Conservation (phyloP, 2,888 invertebrate species). For the Hemaris fuciformis region DNA sequence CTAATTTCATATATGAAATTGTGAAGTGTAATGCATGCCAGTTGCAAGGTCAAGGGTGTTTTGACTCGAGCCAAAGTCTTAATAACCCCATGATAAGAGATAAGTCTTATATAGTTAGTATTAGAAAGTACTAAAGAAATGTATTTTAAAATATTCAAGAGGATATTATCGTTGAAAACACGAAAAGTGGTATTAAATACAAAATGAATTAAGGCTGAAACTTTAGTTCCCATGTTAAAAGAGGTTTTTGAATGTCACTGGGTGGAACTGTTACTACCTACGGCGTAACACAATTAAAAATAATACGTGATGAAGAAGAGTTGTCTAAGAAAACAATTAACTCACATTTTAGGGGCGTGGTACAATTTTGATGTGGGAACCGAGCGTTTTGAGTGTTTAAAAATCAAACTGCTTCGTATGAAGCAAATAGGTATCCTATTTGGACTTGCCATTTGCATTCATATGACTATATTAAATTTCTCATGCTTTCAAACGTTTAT, state of each 20-base stretch:
- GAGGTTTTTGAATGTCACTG: conserved; percentile 9
- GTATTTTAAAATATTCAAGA: too few species aligned
- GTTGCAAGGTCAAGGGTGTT: too few species aligned
- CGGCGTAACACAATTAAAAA: conserved; percentile 46
- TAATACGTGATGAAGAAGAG: conserved; percentile 39
- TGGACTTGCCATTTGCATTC: too few species aligned
- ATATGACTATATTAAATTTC: too few species aligned
- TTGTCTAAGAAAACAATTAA: conserved; percentile 56
- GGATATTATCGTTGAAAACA: not conserved
- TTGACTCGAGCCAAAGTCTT: too few species aligned
- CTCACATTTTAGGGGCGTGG: conserved; percentile 29
- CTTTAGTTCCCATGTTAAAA: not conserved
- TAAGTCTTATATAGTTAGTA: too few species aligned
- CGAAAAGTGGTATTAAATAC: not conserved
- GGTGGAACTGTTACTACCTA: conserved; percentile 23
- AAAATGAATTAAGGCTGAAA: not conserved
- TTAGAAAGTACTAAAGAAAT: too few species aligned
- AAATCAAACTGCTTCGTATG: too few species aligned
- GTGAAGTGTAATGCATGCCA: too few species aligned
- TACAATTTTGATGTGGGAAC: conserved; percentile 20
- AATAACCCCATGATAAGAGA: too few species aligned
- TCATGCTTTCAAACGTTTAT: too few species aligned
- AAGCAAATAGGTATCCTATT: too few species aligned
- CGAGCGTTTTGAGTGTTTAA: not conserved
- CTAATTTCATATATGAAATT: not conserved